These are phyloP conservation scores for Gortyna flavago DNA, from an alignment of 2,888 invertebrate genomes.

Conservation along the genomic window DNA sequence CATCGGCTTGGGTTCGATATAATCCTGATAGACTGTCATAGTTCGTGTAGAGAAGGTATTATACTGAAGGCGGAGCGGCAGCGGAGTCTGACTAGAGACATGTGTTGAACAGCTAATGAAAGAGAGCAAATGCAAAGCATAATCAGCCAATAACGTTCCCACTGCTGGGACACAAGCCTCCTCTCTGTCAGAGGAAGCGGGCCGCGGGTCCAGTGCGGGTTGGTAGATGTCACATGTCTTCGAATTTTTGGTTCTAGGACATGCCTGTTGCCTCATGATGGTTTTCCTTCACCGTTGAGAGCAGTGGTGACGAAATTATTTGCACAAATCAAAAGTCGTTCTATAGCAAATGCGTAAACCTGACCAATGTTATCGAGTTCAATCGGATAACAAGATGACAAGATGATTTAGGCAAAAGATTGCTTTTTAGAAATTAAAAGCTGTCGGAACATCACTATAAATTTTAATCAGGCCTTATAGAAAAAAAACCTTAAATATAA, in stretches of 20 bases:
- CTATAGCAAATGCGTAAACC: background rate
- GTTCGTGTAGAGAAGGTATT: constrained; percentile 4
- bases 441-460: background rate
- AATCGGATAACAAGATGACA: background rate
- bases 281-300: no score
- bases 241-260: no score
- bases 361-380: background rate
- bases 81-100: background rate
- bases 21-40: constrained; percentile 70
- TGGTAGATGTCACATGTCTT: background rate
- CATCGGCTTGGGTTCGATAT: constrained; percentile 56
- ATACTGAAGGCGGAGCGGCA: constrained; percentile 16
- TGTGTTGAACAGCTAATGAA: background rate
- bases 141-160: no score
- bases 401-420: background rate
- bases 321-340: background rate
- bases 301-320: no score
- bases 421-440: background rate
- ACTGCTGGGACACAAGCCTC: background rate
- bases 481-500: no score
- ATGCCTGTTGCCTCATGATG: no score
- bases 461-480: background rate
- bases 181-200: background rate
- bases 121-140: background rate
- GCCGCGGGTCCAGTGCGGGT: background rate